phyloP scores from a whole-genome alignment of 2,888 invertebrate species.

The Dryocosmus kuriphilus region DNA sequence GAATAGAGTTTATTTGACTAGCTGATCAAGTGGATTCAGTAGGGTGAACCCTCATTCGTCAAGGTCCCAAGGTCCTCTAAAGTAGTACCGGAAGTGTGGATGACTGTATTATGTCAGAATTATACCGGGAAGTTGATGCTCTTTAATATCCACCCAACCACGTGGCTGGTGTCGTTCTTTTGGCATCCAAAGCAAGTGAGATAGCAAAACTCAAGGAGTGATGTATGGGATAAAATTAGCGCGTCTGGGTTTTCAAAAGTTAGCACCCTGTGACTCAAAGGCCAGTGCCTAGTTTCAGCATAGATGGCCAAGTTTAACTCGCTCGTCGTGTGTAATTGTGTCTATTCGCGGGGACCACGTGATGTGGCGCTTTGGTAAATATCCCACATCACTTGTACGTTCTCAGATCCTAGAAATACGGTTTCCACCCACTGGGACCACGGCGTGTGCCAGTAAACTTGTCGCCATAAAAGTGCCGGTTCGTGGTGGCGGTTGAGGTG shows the following conservation, averaged over 20 bases:
- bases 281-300: not conserved
- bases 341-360: not conserved
- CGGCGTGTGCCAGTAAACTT: constrained; percentile 10
- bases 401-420: not conserved
- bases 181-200: not conserved
- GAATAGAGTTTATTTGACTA: too few species aligned
- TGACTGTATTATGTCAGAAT: not conserved
- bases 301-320: constrained; percentile 11
- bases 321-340: not conserved
- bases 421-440: not conserved
- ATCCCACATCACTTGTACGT: not conserved
- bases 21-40: not conserved
- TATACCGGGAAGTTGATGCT: not conserved
- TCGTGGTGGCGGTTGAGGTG: not conserved
- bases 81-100: constrained; percentile 1
- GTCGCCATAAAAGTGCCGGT: constrained; percentile 8
- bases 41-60: too few species aligned
- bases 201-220: not conserved
- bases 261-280: constrained; percentile 8
- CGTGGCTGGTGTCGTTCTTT: not conserved
- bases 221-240: constrained; percentile 6
- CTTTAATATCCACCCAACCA: not conserved
- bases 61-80: not conserved
- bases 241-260: not conserved
- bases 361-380: not conserved